Evolutionary conservation across 2,797 vertebrate genomes (phyloP), one percentile per base, ranked within the genome.

Genomic region (Liasis olivaceus): DNA sequence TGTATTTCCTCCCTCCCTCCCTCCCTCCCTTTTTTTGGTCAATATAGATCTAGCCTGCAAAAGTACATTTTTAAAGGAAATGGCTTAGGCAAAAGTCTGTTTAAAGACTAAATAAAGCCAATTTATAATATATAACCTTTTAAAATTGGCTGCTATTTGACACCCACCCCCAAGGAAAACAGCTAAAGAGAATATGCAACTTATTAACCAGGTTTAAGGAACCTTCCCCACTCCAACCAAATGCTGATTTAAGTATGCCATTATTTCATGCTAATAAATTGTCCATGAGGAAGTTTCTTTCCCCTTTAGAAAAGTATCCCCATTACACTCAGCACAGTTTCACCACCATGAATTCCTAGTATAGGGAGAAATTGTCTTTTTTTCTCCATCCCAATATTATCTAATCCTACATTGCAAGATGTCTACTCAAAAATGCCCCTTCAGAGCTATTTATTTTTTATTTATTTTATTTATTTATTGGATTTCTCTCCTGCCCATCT

Each of bases 101-200:
- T 93, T 94, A 94, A 95, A 95, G 85, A 94, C 89, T 95, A 97
- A 97, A 97, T 96, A 96, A 97, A 97, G 97, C 95, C 96, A 96
- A 96, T 97, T 96, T 94, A 94, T 97, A 97, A 97, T 95, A 89
- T 0, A 87, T 89, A 72, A 92, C 96, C 91, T 94, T 96, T 90
- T 94, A 96, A 54, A 96, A 97, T 95, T 95, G 96, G 89, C 91
- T 95, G 90, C 93, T 91, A 91, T 96, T 96, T 96, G 95, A 95
- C 92, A 94, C 51, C 51, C 8, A 7, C 51, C 51, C 51, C 51
- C 51, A 54, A 54, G 51, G 94, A 95, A 94, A 95, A 94, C 94
- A 95, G 94, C 91, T 94, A 94, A 91, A 96, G 95, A 31, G 97
- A 88, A 97, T 96, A 97, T 92, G 91, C 89, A 95, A 72, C 66